These are phyloP conservation scores for Catamblyrhynchus diadema DNA, from an alignment of 2,797 vertebrate genomes.

Conservation along the genomic window DNA sequence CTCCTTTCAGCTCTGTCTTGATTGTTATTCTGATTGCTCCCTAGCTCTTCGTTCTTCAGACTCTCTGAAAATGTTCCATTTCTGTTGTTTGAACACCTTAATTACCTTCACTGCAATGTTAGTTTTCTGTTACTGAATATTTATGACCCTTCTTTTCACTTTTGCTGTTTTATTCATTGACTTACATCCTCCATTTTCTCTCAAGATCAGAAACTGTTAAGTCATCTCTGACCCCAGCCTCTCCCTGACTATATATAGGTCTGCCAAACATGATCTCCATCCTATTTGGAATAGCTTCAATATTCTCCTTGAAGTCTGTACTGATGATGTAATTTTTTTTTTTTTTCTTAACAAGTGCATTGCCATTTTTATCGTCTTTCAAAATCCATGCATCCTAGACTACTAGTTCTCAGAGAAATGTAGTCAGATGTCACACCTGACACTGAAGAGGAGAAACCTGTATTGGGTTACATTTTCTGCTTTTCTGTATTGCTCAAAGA, in stretches of 20 bases:
- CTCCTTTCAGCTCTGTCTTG: not conserved
- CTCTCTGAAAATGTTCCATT: not conserved
- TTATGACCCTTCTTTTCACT: not conserved
- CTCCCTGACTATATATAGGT: not conserved
- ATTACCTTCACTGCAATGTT: not conserved
- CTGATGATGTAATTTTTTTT: not conserved
- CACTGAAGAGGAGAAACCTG: not conserved
- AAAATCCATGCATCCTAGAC: not conserved
- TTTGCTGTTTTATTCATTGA: not conserved
- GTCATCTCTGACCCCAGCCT: not conserved
- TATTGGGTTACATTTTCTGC: not conserved
- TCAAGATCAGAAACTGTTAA: not conserved
- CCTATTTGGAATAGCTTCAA: not conserved
- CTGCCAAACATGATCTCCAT: not conserved
- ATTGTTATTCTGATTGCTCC: not conserved
- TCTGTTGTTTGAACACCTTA: not conserved
- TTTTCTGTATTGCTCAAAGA: not conserved
- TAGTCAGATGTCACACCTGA: not conserved
- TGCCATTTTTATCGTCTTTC: not conserved
- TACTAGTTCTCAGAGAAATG: not conserved
- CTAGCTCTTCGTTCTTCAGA: not conserved
- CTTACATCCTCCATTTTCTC: not conserved
- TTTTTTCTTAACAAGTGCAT: not conserved
- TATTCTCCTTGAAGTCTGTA: not conserved
- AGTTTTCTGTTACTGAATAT: conserved; percentile 9